phyloP scores from a whole-genome alignment of 2,113 vertebrate genomes.

The human (Homo sapiens) region DNA sequence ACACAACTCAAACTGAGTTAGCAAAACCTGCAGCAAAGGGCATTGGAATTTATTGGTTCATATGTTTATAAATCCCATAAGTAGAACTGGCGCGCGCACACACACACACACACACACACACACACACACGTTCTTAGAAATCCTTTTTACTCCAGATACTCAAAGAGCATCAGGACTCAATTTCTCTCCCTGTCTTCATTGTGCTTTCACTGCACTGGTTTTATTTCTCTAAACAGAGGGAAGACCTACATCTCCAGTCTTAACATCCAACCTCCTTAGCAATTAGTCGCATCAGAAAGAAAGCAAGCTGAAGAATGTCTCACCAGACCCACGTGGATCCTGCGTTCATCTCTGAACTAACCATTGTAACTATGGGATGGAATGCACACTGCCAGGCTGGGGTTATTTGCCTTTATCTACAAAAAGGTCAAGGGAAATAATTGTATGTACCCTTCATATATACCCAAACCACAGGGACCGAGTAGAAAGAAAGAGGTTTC shows the following conservation, averaged over 20 bases:
- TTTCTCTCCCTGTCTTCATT: neutral
- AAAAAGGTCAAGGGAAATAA: neutral
- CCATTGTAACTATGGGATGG: neutral
- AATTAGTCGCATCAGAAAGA: neutral
- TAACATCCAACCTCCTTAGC: neutral
- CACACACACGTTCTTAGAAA: neutral
- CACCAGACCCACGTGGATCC: neutral
- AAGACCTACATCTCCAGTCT: neutral
- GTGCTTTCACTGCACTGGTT: neutral
- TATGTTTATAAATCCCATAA: constrained; percentile 27
- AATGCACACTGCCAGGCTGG: neutral
- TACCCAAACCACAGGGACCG: neutral
- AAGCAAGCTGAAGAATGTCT: neutral
- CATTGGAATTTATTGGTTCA: neutral
- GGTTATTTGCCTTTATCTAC: neutral
- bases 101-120: too few species aligned
- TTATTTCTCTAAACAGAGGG: neutral
- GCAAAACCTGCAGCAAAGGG: neutral
- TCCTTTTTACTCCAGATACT: neutral
- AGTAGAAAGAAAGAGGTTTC: neutral
- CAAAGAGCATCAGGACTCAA: neutral
- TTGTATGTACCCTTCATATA: neutral
- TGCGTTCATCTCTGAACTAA: neutral
- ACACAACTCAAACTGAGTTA: constrained; percentile 6
- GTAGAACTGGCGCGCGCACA: neutral